Conservation (phyloP, 2,797 vertebrate genomes). For the Sebastes alutus region DNA sequence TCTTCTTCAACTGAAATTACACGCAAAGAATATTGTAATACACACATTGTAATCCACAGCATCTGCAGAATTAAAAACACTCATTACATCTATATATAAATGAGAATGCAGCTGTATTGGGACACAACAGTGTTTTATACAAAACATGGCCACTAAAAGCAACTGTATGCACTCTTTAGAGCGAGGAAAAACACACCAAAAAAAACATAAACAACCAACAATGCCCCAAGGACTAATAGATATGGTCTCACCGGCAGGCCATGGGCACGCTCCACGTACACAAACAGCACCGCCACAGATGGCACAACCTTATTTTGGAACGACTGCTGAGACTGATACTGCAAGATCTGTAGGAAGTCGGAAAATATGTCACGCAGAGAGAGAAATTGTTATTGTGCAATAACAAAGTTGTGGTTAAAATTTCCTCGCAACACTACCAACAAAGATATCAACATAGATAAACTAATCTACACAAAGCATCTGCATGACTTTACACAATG, state of each 20-base stretch:
- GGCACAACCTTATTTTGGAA: constrained; percentile 87
- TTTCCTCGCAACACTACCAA: neutral
- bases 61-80: neutral
- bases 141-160: neutral
- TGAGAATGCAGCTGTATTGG: neutral
- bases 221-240: constrained; percentile 3
- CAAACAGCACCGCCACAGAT: constrained; percentile 86
- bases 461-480: neutral
- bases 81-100: neutral
- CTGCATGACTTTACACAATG: neutral
- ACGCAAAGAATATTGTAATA: neutral
- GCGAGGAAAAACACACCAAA: neutral
- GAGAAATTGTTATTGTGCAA: neutral
- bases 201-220: constrained; percentile 17
- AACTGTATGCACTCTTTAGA: neutral
- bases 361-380: neutral
- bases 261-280: constrained; percentile 90
- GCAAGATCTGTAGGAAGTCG: constrained; percentile 81
- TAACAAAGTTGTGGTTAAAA: neutral
- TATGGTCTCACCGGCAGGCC: constrained; percentile 85
- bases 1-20: constrained; percentile 87
- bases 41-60: neutral
- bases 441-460: neutral
- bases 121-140: neutral
- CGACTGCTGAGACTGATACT: constrained; percentile 86